These are phyloP conservation scores for Tenthredo scrophulariae DNA, from an alignment of 2,888 invertebrate genomes.

Conservation along the genomic window DNA sequence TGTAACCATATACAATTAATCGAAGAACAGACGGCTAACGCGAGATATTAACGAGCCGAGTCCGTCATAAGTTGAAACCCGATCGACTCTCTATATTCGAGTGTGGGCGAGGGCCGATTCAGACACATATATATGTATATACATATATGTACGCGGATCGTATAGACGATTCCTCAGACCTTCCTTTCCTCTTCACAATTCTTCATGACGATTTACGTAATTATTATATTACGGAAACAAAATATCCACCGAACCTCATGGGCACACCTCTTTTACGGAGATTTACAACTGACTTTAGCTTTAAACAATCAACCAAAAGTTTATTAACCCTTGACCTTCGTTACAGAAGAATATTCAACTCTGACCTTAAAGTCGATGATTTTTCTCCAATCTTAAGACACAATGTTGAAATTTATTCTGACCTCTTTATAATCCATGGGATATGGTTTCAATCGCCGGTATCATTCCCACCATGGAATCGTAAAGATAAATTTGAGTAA, in stretches of 20 bases:
- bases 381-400: background rate
- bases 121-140: background rate
- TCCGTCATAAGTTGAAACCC: conserved; percentile 46
- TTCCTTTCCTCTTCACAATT: background rate
- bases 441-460: background rate
- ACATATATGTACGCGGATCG: background rate
- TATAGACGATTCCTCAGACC: conserved; percentile 1
- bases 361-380: background rate
- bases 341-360: background rate
- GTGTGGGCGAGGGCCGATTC: conserved; percentile 38
- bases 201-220: conserved; percentile 46
- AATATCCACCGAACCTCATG: conserved; percentile 25
- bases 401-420: background rate
- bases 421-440: background rate
- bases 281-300: conserved; percentile 2
- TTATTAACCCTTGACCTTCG: background rate
- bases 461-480: background rate
- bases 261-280: background rate
- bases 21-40: conserved; percentile 6
- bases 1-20: conserved; percentile 50
- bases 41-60: conserved; percentile 27
- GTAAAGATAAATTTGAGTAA: background rate
- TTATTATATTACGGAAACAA: conserved; percentile 46
- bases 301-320: background rate
- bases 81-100: conserved; percentile 17